Base-by-base conservation (phyloP, 2,113 vertebrate genomes). In the Cavia porcellus region DNA sequence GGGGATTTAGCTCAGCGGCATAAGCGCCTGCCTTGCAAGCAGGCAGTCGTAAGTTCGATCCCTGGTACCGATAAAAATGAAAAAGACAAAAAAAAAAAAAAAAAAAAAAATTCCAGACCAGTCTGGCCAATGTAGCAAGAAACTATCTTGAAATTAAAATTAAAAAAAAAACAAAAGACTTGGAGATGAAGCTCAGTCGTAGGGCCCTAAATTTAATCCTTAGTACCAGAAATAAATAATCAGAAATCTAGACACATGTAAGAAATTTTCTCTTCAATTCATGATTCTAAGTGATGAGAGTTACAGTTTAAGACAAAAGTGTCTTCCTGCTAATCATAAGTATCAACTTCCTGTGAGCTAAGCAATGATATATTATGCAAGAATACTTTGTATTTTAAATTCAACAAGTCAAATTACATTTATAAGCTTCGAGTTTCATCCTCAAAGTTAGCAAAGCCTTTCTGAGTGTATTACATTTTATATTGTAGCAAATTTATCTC, bases 341-440 rank as follows among this genome's bases (percentile, higher is more conserved):
- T 74, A 82, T 11, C 57, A 96, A 32, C 64, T 83, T 95, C 95
- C 75, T 92, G 22, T 55, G 42, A 90, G 57, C 64, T 95, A 85
- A 62, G 30, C 50, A 70, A 82, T 88, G 87, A 79, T 38, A 83
- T 61, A 64, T 77, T 64, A 86, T 79, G 14, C n/a, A 93, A 66
- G 35, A 74, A 52, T 79, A 88, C 2, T 7, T 42, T n/a, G 25
- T 82, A 94, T 82, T 77, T 68, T 94, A 64, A 93, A 22, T 95
- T 92, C 59, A 81, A 57, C 10, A 68, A 15, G 25, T 81, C 47
- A 88, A 92, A 94, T 32, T 70, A 86, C 20, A 89, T 70, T 77
- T 32, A 87, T 1, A 84, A 88, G 35, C 52, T 92, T 92, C 47
- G 22, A 90, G 35, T 88, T 93, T 72, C 82, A 38, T 77, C 52